These are phyloP conservation scores for Camponotus fellah DNA, from an alignment of 2,888 invertebrate genomes.

Conservation along the genomic window DNA sequence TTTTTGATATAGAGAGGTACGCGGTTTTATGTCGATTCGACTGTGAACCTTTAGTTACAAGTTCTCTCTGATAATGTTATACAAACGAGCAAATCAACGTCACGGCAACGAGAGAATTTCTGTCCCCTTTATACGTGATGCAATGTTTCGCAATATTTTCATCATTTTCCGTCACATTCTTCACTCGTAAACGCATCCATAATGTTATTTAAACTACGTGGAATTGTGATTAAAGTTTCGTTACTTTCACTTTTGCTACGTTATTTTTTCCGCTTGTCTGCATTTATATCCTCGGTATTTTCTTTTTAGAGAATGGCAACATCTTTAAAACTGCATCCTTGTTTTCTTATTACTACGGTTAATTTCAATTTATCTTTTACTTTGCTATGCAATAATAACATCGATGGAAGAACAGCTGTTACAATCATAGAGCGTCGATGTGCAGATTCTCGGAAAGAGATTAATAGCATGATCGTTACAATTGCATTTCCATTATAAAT, in stretches of 20 bases:
- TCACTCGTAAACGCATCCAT: not conserved
- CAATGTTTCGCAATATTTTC: not conserved
- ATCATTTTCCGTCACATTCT: constrained; percentile 14
- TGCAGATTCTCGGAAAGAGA: not conserved
- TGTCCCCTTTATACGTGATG: not conserved
- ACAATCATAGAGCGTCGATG: not conserved
- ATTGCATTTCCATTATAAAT: constrained; percentile 28
- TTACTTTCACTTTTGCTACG: not conserved
- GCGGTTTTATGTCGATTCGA: constrained; percentile 24
- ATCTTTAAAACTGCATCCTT: not conserved
- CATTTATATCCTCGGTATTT: constrained; percentile 1
- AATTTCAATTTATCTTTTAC: not conserved
- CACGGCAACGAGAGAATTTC: constrained; percentile 23
- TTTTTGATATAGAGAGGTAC: constrained; percentile 23
- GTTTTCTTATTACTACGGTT: not conserved
- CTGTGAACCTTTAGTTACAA: constrained; percentile 44
- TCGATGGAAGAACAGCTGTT: not conserved
- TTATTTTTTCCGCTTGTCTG: not conserved
- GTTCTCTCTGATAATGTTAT: constrained; percentile 1
- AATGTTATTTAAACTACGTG: constrained; percentile 28
- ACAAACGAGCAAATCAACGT: constrained; percentile 19
- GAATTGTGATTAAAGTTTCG: not conserved
- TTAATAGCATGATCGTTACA: not conserved
- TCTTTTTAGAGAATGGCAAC: not conserved
- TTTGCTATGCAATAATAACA: not conserved